A percentile compares a stretch with the other conserved stretches of the same genome.
phyloP scores from a whole-genome alignment of 2,888 invertebrate species.

The Mythimna pallens region DNA sequence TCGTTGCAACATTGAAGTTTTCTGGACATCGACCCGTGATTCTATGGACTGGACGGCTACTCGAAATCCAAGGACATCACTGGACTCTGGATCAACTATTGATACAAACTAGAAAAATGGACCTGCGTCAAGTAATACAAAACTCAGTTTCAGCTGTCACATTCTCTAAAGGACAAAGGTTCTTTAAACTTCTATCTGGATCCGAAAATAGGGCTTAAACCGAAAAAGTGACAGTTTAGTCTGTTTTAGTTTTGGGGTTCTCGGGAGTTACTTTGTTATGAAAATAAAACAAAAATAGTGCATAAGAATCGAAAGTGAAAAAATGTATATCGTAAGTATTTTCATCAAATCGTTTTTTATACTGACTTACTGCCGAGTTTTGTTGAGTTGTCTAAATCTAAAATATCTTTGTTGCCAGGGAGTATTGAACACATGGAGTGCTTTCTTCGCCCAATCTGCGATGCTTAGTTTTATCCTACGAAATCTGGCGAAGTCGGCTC shows the following conservation, averaged over 20 bases:
- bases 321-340: constrained; percentile 39
- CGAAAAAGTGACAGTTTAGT: background rate
- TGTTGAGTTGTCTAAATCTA: constrained; percentile 4
- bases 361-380: constrained; percentile 23
- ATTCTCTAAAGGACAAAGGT: constrained; percentile 3
- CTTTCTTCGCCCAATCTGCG: background rate
- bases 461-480: background rate
- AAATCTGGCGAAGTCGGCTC: too few relatives aligned
- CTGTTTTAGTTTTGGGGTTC: constrained; percentile 11
- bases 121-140: constrained; percentile 21
- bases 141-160: background rate
- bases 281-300: background rate
- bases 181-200: background rate
- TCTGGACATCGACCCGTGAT: constrained; percentile 19
- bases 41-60: constrained; percentile 11
- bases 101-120: constrained; percentile 1
- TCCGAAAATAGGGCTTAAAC: background rate
- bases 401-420: background rate
- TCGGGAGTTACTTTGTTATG: background rate
- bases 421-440: constrained; percentile 21
- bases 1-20: constrained; percentile 19
- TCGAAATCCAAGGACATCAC: constrained; percentile 37
- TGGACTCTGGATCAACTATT: constrained; percentile 37
- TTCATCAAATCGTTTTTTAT: constrained; percentile 8
- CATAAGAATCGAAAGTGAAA: background rate